Conservation (phyloP, 2,113 vertebrate species). For the Cyanoliseus patagonus region DNA sequence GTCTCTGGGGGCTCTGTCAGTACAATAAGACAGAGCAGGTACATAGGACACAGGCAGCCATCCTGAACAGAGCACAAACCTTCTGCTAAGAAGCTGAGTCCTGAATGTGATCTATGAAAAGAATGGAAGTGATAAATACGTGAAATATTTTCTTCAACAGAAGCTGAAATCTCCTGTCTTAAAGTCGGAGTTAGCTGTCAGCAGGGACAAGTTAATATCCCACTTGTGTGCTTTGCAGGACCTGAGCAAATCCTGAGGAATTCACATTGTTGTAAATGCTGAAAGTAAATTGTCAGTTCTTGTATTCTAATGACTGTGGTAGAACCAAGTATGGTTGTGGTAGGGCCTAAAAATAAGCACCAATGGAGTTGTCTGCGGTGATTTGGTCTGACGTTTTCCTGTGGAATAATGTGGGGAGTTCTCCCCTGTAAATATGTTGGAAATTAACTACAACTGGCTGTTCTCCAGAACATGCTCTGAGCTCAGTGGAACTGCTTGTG, state of each 20-base stretch:
- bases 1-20: not conserved
- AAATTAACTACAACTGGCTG: not conserved
- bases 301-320: not conserved
- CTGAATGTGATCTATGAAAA: not conserved
- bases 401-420: not conserved
- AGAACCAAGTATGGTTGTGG: not conserved
- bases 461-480: not conserved
- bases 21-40: not conserved
- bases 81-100: not conserved
- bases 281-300: not conserved
- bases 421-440: not conserved
- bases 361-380: not conserved
- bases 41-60: no score
- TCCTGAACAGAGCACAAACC: not conserved
- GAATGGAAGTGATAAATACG: not conserved
- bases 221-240: not conserved
- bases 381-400: not conserved
- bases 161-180: not conserved
- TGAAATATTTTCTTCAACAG: not conserved
- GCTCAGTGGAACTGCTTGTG: not conserved
- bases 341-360: not conserved
- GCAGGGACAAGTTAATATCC: not conserved
- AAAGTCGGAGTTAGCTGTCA: not conserved
- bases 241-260: not conserved
- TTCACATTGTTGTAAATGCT: not conserved